Conservation (phyloP, 2,797 vertebrate species). For the Liparis tanakae region DNA sequence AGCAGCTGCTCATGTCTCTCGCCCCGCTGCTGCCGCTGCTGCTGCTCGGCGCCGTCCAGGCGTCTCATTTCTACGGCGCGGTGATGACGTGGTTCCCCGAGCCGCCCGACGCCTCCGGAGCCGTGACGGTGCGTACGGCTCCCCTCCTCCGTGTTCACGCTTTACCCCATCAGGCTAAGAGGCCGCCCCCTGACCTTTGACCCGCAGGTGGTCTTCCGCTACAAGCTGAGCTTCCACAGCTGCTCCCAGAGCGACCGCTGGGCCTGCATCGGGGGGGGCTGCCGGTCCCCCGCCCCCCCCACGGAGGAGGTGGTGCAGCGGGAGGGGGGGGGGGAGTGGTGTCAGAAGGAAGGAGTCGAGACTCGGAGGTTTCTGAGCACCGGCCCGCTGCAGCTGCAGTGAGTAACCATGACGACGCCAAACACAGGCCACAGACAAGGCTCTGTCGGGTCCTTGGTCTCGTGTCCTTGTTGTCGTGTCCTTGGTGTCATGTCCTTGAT, state of each 20-base stretch:
- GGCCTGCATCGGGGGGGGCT: background rate
- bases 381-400: conserved; percentile 28
- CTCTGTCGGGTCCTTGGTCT: too few species aligned
- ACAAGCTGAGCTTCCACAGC: background rate
- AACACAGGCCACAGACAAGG: too few species aligned
- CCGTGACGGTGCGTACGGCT: conserved; percentile 22
- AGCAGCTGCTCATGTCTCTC: conserved; percentile 3
- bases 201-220: conserved; percentile 57
- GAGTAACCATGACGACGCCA: conserved; percentile 16
- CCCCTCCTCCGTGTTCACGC: too few species aligned
- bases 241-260: accelerated
- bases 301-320: accelerated
- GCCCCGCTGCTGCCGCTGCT: conserved; percentile 38
- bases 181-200: background rate
- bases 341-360: conserved; percentile 42
- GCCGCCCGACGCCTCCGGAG: background rate
- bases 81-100: conserved; percentile 48
- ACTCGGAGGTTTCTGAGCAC: conserved; percentile 5
- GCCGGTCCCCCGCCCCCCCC: background rate
- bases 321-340: conserved; percentile 31
- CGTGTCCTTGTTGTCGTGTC: too few species aligned
- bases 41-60: conserved; percentile 22
- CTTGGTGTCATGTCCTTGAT: too few species aligned
- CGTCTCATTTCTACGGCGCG: conserved; percentile 46
- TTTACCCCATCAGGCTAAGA: too few species aligned